A percentile compares a stretch with the other conserved stretches of the same genome.
These are phyloP conservation scores for Noctua pronuba DNA, from an alignment of 2,888 invertebrate genomes.

Conservation along the genomic window DNA sequence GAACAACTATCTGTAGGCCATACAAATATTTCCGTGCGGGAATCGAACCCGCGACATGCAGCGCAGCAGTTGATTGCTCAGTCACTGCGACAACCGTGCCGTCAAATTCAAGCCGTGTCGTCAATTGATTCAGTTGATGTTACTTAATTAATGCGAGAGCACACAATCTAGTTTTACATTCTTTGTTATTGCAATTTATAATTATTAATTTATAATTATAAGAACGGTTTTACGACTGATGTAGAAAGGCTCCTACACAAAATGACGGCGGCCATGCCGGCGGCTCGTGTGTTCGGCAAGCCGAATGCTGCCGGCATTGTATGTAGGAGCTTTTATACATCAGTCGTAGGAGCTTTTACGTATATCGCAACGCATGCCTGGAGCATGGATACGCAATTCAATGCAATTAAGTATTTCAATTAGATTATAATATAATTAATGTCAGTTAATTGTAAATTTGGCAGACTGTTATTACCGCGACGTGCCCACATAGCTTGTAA, in stretches of 20 bases:
- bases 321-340: too few relatives aligned
- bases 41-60: too few relatives aligned
- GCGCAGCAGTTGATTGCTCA: too few relatives aligned
- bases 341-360: too few relatives aligned
- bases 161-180: background rate
- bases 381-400: background rate
- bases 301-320: too few relatives aligned
- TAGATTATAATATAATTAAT: background rate
- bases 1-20: too few relatives aligned
- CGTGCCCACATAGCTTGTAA: background rate
- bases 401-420: background rate
- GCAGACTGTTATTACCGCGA: background rate
- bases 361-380: background rate
- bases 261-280: too few relatives aligned
- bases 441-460: background rate
- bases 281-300: too few relatives aligned
- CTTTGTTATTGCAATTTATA: conserved; percentile 3
- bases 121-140: background rate
- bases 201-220: background rate
- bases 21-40: too few relatives aligned
- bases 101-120: too few relatives aligned
- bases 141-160: background rate
- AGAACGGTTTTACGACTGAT: background rate
- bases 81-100: too few relatives aligned
- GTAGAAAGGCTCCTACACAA: too few relatives aligned